Base-by-base conservation (phyloP, 2,888 invertebrate species). In the Artemia sinica region DNA sequence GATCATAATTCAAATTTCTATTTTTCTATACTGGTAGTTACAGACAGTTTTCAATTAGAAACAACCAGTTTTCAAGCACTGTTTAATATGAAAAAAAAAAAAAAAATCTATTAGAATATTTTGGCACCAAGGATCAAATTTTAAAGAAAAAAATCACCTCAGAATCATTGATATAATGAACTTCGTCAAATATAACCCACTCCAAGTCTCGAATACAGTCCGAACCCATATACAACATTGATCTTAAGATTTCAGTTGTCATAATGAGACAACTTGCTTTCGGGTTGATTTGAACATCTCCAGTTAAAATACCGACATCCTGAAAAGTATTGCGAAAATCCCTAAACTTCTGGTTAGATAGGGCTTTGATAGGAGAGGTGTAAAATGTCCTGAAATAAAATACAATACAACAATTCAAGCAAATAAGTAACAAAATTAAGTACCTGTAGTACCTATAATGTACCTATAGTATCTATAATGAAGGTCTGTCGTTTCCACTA, bases 151-250 rank as follows among this genome's bases (percentile, higher is more conserved):
- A 8, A 6, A n/a, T 58, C 14, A 58, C 58, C 80, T 94, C 92
- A 65, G 86, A 84, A 79, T 99, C 93, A 78, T 97, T 98, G 72
- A 99, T 92, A 76, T 99, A 98, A 78, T 99, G 98, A 9, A 97
- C 95, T 80, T 99, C 98, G 78, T 98, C 98, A 77, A 98, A 98
- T 75, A 98, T 92, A 4, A 98, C 98, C 81, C 93, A 98, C 77
- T 99, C 97, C 69, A 99, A 81, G 78, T 99, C 97, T 66, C 95
- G 84, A 0, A 95, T 88, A 69, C 94, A 87, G 75, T 97, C 96
- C 10, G 94, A 94, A 70, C 91, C 91, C 77, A 94, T 95, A 76
- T 83, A 85, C 13, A 98, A 80, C 95, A 99, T 97, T 0, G 94
- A 93, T 72, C 93, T 84, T 49, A 98, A 80, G 75, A 99, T 98